Evolutionary conservation across 1,140 invertebrate genomes (phyloP).

Genomic region (Trachelipus rathkii): DNA sequence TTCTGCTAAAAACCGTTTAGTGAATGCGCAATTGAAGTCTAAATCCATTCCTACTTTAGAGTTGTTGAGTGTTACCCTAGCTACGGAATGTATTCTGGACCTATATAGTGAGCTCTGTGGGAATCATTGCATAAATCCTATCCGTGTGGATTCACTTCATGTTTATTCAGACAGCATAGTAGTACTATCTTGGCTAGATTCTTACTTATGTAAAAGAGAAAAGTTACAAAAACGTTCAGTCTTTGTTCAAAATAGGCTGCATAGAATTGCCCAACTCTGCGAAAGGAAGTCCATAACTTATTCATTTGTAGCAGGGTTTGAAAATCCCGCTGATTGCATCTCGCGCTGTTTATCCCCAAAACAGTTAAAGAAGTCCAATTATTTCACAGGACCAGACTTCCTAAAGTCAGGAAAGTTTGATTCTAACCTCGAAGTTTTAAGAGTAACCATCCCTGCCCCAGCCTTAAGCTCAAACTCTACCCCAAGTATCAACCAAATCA

Average conservation of each 20-base stretch:
- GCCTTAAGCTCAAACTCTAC: background rate
- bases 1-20: background rate
- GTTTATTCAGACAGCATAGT: slow-evolving; percentile 16
- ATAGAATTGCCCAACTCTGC: background rate
- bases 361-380: background rate
- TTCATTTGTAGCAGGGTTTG: background rate
- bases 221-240: background rate
- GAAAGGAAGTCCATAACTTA: background rate
- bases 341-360: background rate
- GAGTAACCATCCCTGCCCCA: background rate
- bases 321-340: slow-evolving; percentile 4
- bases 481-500: background rate
- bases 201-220: background rate
- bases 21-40: background rate
- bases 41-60: slow-evolving; percentile 8
- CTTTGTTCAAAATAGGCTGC: background rate
- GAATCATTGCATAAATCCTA: background rate
- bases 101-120: background rate
- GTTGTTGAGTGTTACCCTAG: background rate
- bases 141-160: background rate
- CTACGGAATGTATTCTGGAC: background rate
- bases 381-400: background rate
- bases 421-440: background rate
- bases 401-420: background rate
- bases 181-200: background rate